Evolutionary conservation across 2,888 invertebrate genomes (phyloP).

Genomic region (Eumerus sabulonum): DNA sequence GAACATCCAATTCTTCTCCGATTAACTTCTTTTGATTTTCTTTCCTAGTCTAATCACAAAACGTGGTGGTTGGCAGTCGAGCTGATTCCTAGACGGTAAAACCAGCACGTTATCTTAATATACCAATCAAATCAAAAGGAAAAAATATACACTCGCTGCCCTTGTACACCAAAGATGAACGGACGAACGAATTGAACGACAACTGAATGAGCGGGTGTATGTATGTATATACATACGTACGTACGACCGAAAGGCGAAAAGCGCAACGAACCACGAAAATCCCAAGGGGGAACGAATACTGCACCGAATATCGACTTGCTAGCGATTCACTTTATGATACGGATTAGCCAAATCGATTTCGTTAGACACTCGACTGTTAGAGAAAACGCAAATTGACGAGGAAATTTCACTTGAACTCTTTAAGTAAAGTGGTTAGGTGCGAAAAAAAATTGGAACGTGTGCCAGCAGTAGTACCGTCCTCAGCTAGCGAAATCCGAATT

Average conservation of each 20-base stretch:
- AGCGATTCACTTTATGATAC: slow-evolving; percentile 7
- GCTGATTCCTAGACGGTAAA: not conserved
- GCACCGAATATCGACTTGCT: slow-evolving; percentile 34
- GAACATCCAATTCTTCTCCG: slow-evolving; percentile 19
- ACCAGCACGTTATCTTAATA: not conserved
- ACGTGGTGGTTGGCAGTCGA: not conserved
- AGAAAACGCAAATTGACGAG: slow-evolving; percentile 19
- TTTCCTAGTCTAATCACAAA: slow-evolving; percentile 7
- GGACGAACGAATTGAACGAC: slow-evolving; percentile 8
- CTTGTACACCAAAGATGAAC: slow-evolving; percentile 48
- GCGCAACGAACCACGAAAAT: slow-evolving; percentile 30
- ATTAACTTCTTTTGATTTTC: slow-evolving; percentile 7
- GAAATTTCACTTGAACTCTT: slow-evolving; percentile 11
- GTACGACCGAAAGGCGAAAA: slow-evolving; percentile 9
- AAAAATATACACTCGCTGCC: slow-evolving; percentile 17
- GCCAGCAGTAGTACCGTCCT: slow-evolving; percentile 52
- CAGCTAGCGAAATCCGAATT: slow-evolving; percentile 63
- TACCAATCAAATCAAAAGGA: not conserved
- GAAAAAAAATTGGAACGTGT: slow-evolving; percentile 29
- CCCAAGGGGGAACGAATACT: slow-evolving; percentile 23
- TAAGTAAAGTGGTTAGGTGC: slow-evolving; percentile 15
- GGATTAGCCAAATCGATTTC: slow-evolving; percentile 33
- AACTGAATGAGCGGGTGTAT: no score
- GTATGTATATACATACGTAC: no score
- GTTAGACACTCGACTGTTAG: slow-evolving; percentile 13